phyloP scores from a whole-genome alignment of 37 sponge, comb jelly and placozoan genomes.

The Beroe ovata region DNA sequence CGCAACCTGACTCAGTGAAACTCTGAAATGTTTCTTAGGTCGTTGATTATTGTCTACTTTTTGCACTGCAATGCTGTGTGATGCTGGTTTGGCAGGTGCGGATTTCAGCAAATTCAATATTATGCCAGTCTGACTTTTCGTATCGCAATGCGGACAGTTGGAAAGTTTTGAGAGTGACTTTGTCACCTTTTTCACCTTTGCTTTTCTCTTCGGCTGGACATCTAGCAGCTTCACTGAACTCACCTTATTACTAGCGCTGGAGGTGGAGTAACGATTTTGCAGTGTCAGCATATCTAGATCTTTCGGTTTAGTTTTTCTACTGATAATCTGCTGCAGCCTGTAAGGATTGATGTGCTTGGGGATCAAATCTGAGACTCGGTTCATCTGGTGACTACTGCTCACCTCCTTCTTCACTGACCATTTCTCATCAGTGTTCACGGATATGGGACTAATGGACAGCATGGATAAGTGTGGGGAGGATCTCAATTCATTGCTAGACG shows the following conservation, averaged over 20 bases:
- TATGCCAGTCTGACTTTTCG: conserved; percentile 14
- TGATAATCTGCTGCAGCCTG: conserved; percentile 47
- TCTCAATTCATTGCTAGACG: neutral
- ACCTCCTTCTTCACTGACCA: conserved; percentile 14
- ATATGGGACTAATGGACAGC: conserved; percentile 49
- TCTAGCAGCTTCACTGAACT: neutral
- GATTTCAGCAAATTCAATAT: conserved; percentile 52
- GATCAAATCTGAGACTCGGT: conserved; percentile 7
- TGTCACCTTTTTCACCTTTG: neutral
- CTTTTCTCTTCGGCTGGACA: conserved; percentile 22
- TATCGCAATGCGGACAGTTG: conserved; percentile 54
- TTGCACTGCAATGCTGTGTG: neutral
- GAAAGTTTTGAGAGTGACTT: conserved; percentile 42
- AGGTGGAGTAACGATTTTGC: neutral
- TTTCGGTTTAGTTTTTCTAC: conserved; percentile 41
- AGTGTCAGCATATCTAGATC: conserved; percentile 40
- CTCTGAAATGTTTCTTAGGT: conserved; percentile 60
- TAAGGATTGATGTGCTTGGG: conserved; percentile 55
- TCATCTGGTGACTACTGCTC: neutral
- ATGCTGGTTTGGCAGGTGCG: neutral
- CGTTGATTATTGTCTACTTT: neutral
- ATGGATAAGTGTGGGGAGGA: conserved; percentile 48
- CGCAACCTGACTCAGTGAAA: conserved; percentile 35
- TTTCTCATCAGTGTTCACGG: neutral
- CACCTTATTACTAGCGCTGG: neutral